Evolutionary conservation across 1,140 invertebrate species (phyloP).

Genomic region (Zaprionus inermis): DNA sequence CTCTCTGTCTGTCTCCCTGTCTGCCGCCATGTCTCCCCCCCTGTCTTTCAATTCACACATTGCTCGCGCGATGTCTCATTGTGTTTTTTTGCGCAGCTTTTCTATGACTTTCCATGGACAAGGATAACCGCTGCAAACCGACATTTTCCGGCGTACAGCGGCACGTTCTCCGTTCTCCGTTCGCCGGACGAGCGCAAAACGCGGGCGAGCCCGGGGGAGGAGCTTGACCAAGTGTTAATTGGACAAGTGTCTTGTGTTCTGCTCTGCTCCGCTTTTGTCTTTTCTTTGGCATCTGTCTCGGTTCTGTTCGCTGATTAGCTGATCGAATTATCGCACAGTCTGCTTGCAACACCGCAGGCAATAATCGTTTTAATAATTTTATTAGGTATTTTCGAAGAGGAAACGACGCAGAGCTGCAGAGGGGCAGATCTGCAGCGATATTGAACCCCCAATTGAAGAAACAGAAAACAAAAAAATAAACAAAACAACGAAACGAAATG

Average conservation of each 20-base stretch:
- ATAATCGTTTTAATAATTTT: slow-evolving; percentile 5
- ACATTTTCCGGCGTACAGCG: slow-evolving; percentile 47
- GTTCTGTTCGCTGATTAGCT: slow-evolving; percentile 31
- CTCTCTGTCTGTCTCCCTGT: not conserved
- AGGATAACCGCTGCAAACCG: slow-evolving; percentile 48
- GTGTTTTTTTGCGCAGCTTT: slow-evolving; percentile 33
- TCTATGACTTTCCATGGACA: slow-evolving; percentile 23
- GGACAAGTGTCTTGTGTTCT: slow-evolving; percentile 28
- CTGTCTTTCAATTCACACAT: slow-evolving; percentile 30
- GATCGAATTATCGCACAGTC: slow-evolving; percentile 43
- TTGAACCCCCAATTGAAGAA: not conserved
- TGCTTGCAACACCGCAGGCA: not conserved
- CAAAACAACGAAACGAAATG: slow-evolving; percentile 24
- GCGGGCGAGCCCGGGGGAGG: not conserved
- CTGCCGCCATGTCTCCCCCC: slow-evolving; percentile 5
- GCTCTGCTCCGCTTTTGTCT: not conserved
- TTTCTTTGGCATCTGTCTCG: not conserved
- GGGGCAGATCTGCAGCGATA: too few species aligned
- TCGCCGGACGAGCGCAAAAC: too few species aligned
- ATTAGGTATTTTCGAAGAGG: slow-evolving; percentile 6
- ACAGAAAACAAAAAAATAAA: slow-evolving; percentile 9
- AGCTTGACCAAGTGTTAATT: slow-evolving; percentile 45
- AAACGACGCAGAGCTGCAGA: too few species aligned
- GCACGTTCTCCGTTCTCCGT: not conserved
- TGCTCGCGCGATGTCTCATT: not conserved